Conservation (phyloP, 2,888 invertebrate genomes). For the Opisthograptis luteolata region DNA sequence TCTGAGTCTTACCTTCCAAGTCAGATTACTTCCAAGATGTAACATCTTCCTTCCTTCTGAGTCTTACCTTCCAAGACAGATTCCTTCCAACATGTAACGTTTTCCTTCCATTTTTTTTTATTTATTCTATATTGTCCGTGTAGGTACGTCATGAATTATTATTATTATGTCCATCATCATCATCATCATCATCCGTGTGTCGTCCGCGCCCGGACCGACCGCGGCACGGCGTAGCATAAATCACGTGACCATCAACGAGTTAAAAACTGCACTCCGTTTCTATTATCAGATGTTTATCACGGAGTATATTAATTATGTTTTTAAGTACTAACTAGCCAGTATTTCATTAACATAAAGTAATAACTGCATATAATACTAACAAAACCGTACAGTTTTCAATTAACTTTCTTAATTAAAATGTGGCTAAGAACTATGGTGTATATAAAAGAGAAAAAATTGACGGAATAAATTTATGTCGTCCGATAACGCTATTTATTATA, state of each 20-base stretch:
- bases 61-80: no score
- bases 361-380: conserved; percentile 39
- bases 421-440: conserved; percentile 44
- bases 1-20: no score
- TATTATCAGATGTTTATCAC: conserved; percentile 20
- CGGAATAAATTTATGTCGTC: conserved; percentile 75
- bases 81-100: no score
- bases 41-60: no score
- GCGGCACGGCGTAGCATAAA: no score
- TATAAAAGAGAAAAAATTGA: conserved; percentile 62
- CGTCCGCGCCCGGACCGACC: no score
- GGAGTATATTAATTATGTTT: conserved; percentile 25
- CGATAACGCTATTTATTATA: conserved; percentile 77
- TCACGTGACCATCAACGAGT: conserved; percentile 6
- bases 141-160: no score
- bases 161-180: no score
- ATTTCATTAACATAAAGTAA: conserved; percentile 50
- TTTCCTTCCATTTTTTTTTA: no score
- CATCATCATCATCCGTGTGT: no score
- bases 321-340: conserved; percentile 46
- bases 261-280: conserved; percentile 11
- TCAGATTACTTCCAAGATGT: no score
- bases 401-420: conserved; percentile 79
- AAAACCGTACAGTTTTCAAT: conserved; percentile 66
- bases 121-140: no score